A percentile compares a stretch with the other conserved stretches of the same genome.
These are phyloP conservation scores for Pteromalus puparum DNA, from an alignment of 1,140 invertebrate species.

Conservation along the genomic window DNA sequence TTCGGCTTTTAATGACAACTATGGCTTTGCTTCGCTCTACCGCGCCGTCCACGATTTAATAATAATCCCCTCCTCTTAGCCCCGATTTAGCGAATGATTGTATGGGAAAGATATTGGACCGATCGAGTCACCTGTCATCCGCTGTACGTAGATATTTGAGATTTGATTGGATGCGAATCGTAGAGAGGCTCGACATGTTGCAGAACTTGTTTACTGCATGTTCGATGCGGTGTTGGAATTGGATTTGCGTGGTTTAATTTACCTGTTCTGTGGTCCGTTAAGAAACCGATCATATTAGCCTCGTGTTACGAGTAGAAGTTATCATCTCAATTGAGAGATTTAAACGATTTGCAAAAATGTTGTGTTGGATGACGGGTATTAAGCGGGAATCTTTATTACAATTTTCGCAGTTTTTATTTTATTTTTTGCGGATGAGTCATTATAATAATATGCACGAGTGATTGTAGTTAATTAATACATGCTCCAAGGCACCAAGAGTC, in stretches of 20 bases:
- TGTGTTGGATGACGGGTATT: too few relatives aligned
- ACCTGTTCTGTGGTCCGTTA: too few relatives aligned
- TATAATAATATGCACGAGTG: neutral
- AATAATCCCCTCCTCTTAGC: neutral
- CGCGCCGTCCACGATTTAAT: neutral
- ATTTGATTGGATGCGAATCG: neutral
- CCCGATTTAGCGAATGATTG: too few relatives aligned
- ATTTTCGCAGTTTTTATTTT: neutral
- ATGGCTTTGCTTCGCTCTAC: neutral
- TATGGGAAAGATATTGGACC: neutral
- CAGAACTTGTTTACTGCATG: too few relatives aligned
- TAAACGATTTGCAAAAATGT: too few relatives aligned
- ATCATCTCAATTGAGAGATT: too few relatives aligned
- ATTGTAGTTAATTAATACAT: neutral
- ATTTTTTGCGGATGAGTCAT: neutral
- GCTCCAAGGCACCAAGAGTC: neutral
- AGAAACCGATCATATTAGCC: too few relatives aligned
- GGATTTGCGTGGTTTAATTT: neutral
- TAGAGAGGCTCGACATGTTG: too few relatives aligned
- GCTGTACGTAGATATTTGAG: neutral
- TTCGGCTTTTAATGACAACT: constrained; percentile 18
- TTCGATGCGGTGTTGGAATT: neutral
- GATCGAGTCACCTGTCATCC: neutral
- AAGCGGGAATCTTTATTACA: too few relatives aligned
- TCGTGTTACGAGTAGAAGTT: too few relatives aligned